Evolutionary conservation across 2,113 vertebrate species (phyloP).

Genomic region (Bubalus kerabau): DNA sequence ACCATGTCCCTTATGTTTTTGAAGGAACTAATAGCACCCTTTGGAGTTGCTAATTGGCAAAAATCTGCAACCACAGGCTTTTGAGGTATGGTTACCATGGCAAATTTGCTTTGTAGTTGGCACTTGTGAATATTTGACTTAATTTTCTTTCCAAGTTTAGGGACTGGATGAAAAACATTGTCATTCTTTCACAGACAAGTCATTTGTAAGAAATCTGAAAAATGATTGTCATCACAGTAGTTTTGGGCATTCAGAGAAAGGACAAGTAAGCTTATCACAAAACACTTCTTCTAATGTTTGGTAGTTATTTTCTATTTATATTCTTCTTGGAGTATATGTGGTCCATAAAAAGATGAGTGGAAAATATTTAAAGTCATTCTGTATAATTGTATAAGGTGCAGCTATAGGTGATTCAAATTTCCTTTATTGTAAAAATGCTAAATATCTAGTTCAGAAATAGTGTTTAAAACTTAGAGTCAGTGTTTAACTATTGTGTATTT

Average conservation of each 20-base stretch:
- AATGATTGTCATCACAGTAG: slow-evolving; percentile 64
- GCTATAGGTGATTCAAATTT: not conserved
- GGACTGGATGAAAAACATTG: slow-evolving; percentile 74
- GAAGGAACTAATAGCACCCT: slow-evolving; percentile 84
- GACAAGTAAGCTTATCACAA: slow-evolving; percentile 38
- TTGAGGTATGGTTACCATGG: slow-evolving; percentile 85
- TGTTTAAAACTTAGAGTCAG: not conserved
- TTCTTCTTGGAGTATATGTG: not conserved
- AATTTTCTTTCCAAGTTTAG: slow-evolving; percentile 75
- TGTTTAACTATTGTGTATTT: not conserved
- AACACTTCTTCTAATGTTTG: not conserved
- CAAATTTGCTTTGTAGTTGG: slow-evolving; percentile 88
- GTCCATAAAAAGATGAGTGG: not conserved
- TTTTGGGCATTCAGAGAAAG: not conserved
- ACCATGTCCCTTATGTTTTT: slow-evolving; percentile 79
- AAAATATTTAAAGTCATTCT: not conserved
- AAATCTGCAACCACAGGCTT: slow-evolving; percentile 81
- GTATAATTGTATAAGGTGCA: not conserved
- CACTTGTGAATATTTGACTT: slow-evolving; percentile 83
- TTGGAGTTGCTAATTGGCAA: slow-evolving; percentile 91
- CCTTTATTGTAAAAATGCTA: not conserved
- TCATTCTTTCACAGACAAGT: slow-evolving; percentile 75
- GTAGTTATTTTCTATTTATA: not conserved
- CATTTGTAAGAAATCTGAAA: slow-evolving; percentile 61
- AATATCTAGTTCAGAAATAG: not conserved